These are phyloP conservation scores for Triplophysa tibetana DNA, from an alignment of 2,113 vertebrate species.

Conservation along the genomic window DNA sequence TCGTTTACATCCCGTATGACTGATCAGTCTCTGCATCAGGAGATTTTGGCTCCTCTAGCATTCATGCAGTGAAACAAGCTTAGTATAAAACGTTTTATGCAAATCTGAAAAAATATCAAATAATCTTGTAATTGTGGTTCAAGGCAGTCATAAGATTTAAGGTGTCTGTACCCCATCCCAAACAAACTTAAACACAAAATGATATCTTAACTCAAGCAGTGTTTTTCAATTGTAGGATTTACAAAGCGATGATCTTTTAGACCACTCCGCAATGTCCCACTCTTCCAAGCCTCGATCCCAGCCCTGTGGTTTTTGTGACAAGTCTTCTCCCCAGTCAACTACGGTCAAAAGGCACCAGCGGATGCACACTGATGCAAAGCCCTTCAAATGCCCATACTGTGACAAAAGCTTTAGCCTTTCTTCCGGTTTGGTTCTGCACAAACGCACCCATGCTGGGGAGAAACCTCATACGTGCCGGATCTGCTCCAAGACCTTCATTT, in stretches of 20 bases:
- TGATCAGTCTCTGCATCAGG: too few relatives aligned
- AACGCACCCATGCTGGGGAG: constrained; percentile 59
- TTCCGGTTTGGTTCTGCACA: constrained; percentile 56
- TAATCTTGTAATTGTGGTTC: too few relatives aligned
- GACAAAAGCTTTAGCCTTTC: constrained; percentile 45
- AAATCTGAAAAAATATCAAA: too few relatives aligned
- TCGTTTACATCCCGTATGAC: too few relatives aligned
- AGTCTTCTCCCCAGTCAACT: background rate
- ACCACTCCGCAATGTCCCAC: constrained; percentile 3
- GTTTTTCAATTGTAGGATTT: background rate
- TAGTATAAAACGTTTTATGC: too few relatives aligned
- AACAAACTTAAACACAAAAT: background rate
- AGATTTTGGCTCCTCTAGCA: too few relatives aligned
- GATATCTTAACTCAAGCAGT: background rate
- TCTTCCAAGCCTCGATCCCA: background rate
- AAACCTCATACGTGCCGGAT: constrained; percentile 66
- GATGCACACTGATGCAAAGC: constrained; percentile 11
- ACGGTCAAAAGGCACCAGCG: constrained; percentile 1
- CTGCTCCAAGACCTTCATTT: constrained; percentile 74
- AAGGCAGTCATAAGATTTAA: too few relatives aligned
- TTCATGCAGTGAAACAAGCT: too few relatives aligned
- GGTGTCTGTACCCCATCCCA: too few relatives aligned
- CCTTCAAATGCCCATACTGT: constrained; percentile 61
- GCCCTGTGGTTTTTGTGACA: background rate
- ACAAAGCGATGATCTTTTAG: background rate